Percentiles rank a stretch among this genome's conserved stretches.
These are phyloP conservation scores for Endotricha flammealis DNA, from an alignment of 2,888 invertebrate species.

Conservation along the genomic window DNA sequence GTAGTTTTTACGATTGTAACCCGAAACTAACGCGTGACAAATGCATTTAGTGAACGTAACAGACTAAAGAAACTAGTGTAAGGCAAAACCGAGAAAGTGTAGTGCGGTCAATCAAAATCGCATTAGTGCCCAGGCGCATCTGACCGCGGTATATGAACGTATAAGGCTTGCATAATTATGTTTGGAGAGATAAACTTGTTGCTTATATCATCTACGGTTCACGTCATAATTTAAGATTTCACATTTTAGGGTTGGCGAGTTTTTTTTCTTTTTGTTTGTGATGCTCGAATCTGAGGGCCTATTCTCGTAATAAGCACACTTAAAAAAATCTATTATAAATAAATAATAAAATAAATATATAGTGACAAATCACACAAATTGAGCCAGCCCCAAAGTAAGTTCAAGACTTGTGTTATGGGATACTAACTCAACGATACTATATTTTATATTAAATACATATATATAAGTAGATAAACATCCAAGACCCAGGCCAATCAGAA, in stretches of 20 bases:
- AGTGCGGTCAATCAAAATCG: constrained; percentile 62
- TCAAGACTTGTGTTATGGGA: no score
- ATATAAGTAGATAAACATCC: no score
- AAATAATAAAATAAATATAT: no score
- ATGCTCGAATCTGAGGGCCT: constrained; percentile 5
- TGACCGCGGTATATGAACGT: constrained; percentile 1
- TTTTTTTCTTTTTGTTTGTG: constrained; percentile 7
- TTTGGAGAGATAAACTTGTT: constrained; percentile 12
- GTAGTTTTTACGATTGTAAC: not conserved
- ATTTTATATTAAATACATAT: no score
- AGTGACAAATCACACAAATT: no score
- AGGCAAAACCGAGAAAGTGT: constrained; percentile 58
- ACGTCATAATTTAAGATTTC: constrained; percentile 7
- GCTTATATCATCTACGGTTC: constrained; percentile 16
- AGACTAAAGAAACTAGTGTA: constrained; percentile 38
- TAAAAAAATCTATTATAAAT: no score
- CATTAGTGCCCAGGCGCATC: constrained; percentile 50
- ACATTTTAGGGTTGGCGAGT: not conserved
- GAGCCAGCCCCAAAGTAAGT: no score
- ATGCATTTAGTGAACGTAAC: constrained; percentile 32
- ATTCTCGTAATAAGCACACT: no score
- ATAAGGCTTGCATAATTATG: constrained; percentile 16
- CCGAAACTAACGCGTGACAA: constrained; percentile 10
- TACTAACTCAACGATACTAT: no score
- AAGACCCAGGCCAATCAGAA: no score